phyloP scores from a whole-genome alignment of 2,113 vertebrate species.

The Cettia cetti region DNA sequence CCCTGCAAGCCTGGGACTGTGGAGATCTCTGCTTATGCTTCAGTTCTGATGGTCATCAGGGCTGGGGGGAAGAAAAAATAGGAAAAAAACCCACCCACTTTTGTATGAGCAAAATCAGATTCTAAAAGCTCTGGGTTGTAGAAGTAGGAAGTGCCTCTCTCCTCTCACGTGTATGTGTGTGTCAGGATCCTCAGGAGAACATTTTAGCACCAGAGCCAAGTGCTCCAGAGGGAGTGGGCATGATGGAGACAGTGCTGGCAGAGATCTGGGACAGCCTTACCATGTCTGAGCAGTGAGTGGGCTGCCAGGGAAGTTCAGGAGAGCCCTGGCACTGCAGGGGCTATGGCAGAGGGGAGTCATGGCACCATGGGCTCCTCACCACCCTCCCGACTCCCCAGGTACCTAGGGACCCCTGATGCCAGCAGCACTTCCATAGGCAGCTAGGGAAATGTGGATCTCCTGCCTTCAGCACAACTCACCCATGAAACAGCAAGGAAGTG shows the following conservation, averaged over 20 bases:
- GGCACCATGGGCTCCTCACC: accelerated
- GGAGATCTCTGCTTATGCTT: background rate
- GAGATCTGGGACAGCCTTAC: background rate
- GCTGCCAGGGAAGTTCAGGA: background rate
- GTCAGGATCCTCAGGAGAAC: background rate
- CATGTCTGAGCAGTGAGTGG: background rate
- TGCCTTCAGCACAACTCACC: background rate
- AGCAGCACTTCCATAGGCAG: background rate
- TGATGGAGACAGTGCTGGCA: background rate
- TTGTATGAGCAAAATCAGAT: background rate
- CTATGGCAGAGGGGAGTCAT: accelerated
- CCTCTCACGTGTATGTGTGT: background rate
- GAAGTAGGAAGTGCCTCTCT: background rate
- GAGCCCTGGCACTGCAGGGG: background rate
- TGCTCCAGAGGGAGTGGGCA: background rate
- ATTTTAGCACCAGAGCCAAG: background rate
- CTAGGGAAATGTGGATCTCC: background rate
- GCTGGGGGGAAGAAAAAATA: background rate
- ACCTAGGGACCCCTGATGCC: background rate
- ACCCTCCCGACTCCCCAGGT: background rate
- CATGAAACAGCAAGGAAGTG: background rate
- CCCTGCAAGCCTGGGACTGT: accelerated
- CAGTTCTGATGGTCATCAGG: background rate
- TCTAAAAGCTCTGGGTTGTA: background rate
- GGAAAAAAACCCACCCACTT: accelerated